Evolutionary conservation across 2,113 vertebrate species (phyloP), one percentile per base, ranked within the genome.

Genomic region (Forbesichthys papilliferus): DNA sequence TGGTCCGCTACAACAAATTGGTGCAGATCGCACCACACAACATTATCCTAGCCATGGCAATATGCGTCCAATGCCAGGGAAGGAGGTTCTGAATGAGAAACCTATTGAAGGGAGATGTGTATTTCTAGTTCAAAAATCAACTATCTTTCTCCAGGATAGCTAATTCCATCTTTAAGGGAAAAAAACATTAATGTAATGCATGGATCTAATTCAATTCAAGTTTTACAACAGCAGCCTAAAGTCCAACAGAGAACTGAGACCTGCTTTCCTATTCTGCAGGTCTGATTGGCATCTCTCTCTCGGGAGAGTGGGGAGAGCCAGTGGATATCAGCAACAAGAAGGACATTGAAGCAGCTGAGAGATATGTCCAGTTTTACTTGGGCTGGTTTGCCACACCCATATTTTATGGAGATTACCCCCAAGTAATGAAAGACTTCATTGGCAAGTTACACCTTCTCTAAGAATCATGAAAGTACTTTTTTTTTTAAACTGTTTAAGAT

Each of bases 381-480:
- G 96, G 97, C 74, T 98, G 97, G 96, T 98, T 99, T 85, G 97
- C 96, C 66, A 96, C 95, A 42, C 95, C 96, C 0, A 90, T 98
- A 71, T 98, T 94, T 68, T 92, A 94, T n/a, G 96, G 97, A 60
- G 97, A 99, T 88, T 98, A 98, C 66, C 96, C 96, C 47, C 94
- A 97, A 86, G 93, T 94, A 34, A 97, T 98, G 96, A 98, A 99
- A 88, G 95, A 96, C 75, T 94, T 91, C 0, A 87, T 98, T 49
- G 95, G 96, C 94, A 84, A 93, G 90, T 72, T 13, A 16, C 36
- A 60, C 4, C 48, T 1, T 11, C 49, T 11, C 11, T 14, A 42
- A 42, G 36, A 42, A 42, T 5, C 36, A 42, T 42, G 36, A 42
- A 42, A 27, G 27, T 27, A 27, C 27, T 27, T 16, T 16, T 16